phyloP scores from a whole-genome alignment of 1,140 invertebrate species.

The Zaprionus africanus region DNA sequence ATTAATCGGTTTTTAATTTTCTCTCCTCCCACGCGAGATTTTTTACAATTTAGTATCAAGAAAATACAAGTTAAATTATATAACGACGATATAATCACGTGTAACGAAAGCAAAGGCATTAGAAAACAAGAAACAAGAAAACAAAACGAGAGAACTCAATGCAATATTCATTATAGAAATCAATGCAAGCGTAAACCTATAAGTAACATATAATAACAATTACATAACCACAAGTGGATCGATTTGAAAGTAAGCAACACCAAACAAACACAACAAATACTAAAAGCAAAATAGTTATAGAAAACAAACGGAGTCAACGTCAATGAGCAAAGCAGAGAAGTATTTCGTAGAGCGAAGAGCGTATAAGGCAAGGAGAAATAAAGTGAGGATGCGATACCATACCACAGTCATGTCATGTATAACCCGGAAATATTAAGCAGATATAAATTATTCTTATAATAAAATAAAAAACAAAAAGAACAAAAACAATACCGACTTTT shows the following conservation, averaged over 20 bases:
- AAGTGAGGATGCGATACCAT: constrained; percentile 64
- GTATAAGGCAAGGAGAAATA: constrained; percentile 19
- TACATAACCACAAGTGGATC: constrained; percentile 53
- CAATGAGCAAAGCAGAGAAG: constrained; percentile 35
- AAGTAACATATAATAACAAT: constrained; percentile 46
- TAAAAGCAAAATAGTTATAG: constrained; percentile 4
- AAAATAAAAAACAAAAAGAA: constrained; percentile 69
- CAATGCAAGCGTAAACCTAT: constrained; percentile 66
- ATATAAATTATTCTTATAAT: constrained; percentile 84
- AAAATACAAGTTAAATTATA: constrained; percentile 26
- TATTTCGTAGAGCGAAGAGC: constrained; percentile 3
- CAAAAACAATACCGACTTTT: constrained; percentile 3
- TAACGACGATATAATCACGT: constrained; percentile 63
- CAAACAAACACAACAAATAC: constrained; percentile 18
- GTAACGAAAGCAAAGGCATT: constrained; percentile 55
- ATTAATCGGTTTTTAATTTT: constrained; percentile 76
- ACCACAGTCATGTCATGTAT: constrained; percentile 80
- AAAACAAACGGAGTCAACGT: constrained; percentile 36
- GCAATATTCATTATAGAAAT: constrained; percentile 73
- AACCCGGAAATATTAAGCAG: constrained; percentile 77
- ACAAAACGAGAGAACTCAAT: constrained; percentile 34
- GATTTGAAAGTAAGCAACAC: constrained; percentile 18
- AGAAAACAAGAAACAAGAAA: constrained; percentile 41
- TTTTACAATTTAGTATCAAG: constrained; percentile 60
- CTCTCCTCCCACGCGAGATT: constrained; percentile 54